Evolutionary conservation across 2,888 invertebrate genomes (phyloP).

Genomic region (Exephanes ischioxanthus): DNA sequence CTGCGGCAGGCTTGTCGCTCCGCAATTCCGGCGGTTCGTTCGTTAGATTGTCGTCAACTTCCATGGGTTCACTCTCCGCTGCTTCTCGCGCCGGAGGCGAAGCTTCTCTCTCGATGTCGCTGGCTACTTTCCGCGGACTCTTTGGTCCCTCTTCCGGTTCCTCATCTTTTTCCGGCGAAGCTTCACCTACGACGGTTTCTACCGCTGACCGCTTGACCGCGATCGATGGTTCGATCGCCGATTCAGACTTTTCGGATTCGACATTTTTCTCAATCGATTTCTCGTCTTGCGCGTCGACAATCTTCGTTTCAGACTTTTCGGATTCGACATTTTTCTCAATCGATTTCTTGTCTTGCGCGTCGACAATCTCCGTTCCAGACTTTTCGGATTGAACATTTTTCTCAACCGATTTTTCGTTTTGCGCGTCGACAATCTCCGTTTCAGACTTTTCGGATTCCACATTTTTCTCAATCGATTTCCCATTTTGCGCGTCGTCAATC

Average conservation of each 20-base stretch:
- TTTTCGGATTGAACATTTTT: no score
- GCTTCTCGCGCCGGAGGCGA: constrained; percentile 18
- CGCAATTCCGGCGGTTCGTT: neutral
- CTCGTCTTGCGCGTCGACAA: neutral
- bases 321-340: neutral
- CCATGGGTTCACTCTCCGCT: constrained; percentile 49
- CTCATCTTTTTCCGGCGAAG: constrained; percentile 16
- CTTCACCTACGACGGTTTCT: neutral
- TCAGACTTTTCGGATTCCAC: neutral
- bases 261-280: neutral
- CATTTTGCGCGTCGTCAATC: no score
- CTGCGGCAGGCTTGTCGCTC: neutral
- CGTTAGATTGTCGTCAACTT: constrained; percentile 47
- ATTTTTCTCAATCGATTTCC: neutral
- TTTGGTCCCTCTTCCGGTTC: constrained; percentile 22
- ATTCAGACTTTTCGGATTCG: neutral
- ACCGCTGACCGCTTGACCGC: neutral
- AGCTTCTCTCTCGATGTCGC: constrained; percentile 4
- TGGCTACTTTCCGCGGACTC: neutral
- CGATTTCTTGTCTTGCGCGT: no score
- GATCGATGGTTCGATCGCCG: neutral
- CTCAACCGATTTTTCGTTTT: neutral
- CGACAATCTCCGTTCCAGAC: no score
- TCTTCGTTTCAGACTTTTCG: neutral
- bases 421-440: constrained; percentile 36